Base-by-base conservation (phyloP, 1,140 invertebrate species). In the Palaemon carinicauda region DNA sequence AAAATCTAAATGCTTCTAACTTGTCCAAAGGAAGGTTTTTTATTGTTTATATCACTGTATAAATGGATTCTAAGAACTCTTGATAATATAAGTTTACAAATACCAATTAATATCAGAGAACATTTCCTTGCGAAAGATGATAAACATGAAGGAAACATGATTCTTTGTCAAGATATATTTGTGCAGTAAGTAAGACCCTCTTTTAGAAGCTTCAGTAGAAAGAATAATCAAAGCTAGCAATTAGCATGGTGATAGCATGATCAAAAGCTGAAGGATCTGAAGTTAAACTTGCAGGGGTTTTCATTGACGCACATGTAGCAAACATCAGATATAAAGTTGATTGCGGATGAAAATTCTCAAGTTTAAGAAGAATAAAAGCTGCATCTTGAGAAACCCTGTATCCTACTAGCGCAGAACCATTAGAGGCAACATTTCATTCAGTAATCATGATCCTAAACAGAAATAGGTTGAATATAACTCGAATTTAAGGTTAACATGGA, bases 141-240 rank as follows among this genome's bases (percentile, higher is more conserved):
- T 53, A 79, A 53, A n/a, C 21, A 79, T 5, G 41, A 27, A 54
- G 77, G 12, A 24, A 21, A 53, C 12, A 15, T 79, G 51, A 14
- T 53, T 79, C 41, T 54, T 79, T 79, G 7, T 21, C 50, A 54
- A 53, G 15, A 50, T 53, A 27, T 79, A 24, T 79, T 50, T 21
- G 3, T 54, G 41, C 21, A 52, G 56, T 9, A 79, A 79, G 4
- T 24, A 79, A 79, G 15, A 51, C 41, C 17, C 77, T 53, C 77
- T 79, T 53, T 79, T 27, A 54, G 77, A 79, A 79, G 77, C 77
- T 27, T 51, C 41, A 53, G 4, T 51, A 14, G 51, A 7, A 9
- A 79, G 51, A 79, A 79, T 53, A 79, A 53, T 79, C 31, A 79
- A 54, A 79, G 51, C 50, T n/a, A 79, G 77, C 31, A 78, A 51